These are phyloP conservation scores for Brachylomia viminalis DNA, from an alignment of 2,888 invertebrate genomes.

Conservation along the genomic window DNA sequence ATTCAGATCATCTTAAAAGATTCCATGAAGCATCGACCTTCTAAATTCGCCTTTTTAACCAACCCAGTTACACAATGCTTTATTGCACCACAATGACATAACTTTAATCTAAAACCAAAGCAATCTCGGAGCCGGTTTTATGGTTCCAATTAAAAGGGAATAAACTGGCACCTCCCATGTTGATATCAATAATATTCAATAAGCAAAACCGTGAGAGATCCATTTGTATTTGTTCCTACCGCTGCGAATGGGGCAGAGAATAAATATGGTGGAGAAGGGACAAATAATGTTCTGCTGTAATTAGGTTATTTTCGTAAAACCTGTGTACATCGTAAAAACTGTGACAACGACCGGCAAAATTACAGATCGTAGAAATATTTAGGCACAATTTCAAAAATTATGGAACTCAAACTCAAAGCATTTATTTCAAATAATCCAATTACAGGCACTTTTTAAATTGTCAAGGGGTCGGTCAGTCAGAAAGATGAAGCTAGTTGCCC, in stretches of 20 bases:
- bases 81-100: constrained; percentile 9
- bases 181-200: constrained; percentile 78
- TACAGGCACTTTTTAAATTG: too few relatives aligned
- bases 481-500: too few relatives aligned
- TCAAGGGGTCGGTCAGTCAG: too few relatives aligned
- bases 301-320: not conserved
- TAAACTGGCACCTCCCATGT: constrained; percentile 83
- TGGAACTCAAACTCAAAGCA: too few relatives aligned
- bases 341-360: not conserved
- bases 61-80: not conserved
- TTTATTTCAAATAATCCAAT: too few relatives aligned
- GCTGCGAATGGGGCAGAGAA: constrained; percentile 71
- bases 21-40: not conserved
- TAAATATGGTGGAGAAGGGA: constrained; percentile 39
- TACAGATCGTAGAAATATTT: not conserved
- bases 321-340: not conserved
- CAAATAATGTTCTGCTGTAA: not conserved
- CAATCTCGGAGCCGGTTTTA: constrained; percentile 55
- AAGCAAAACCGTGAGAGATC: constrained; percentile 77
- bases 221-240: constrained; percentile 79
- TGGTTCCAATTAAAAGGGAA: constrained; percentile 81
- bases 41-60: not conserved
- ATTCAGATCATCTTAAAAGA: not conserved
- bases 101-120: constrained; percentile 55
- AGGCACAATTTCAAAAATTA: not conserved